phyloP scores from a whole-genome alignment of 2,797 vertebrate genomes.

The Lagorchestes hirsutus region DNA sequence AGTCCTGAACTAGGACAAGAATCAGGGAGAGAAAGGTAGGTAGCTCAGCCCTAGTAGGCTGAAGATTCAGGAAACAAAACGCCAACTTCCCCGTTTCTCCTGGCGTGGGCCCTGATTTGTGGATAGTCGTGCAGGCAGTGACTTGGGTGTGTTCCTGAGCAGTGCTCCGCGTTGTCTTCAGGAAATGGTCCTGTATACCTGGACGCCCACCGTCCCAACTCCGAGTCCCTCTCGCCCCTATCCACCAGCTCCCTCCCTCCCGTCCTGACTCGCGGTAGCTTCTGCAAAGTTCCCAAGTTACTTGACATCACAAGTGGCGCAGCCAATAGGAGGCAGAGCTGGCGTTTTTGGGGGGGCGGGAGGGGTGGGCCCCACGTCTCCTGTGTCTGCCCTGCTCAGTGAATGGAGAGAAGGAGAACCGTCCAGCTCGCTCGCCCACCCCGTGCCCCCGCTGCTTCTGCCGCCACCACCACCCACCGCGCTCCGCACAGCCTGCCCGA shows the following conservation, averaged over 20 bases:
- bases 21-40: not conserved
- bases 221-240: not conserved
- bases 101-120: not conserved
- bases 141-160: not conserved
- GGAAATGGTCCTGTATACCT: not conserved
- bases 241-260: slow-evolving; percentile 62
- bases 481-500: slow-evolving; percentile 18
- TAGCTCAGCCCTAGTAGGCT: not conserved
- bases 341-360: slow-evolving; percentile 85
- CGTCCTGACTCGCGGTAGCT: slow-evolving; percentile 58
- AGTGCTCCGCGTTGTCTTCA: too few relatives aligned
- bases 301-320: slow-evolving; percentile 87
- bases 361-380: slow-evolving; percentile 76
- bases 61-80: not conserved
- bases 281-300: slow-evolving; percentile 82
- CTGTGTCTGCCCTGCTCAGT: slow-evolving; percentile 78
- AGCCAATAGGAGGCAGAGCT: slow-evolving; percentile 86
- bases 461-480: slow-evolving; percentile 23
- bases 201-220: not conserved
- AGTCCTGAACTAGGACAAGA: not conserved
- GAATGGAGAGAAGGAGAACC: slow-evolving; percentile 77
- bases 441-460: slow-evolving; percentile 34
- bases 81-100: not conserved
- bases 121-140: not conserved
- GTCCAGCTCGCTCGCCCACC: slow-evolving; percentile 62